These are phyloP conservation scores for Sebastes alutus DNA, from an alignment of 2,797 vertebrate genomes.

Conservation along the genomic window DNA sequence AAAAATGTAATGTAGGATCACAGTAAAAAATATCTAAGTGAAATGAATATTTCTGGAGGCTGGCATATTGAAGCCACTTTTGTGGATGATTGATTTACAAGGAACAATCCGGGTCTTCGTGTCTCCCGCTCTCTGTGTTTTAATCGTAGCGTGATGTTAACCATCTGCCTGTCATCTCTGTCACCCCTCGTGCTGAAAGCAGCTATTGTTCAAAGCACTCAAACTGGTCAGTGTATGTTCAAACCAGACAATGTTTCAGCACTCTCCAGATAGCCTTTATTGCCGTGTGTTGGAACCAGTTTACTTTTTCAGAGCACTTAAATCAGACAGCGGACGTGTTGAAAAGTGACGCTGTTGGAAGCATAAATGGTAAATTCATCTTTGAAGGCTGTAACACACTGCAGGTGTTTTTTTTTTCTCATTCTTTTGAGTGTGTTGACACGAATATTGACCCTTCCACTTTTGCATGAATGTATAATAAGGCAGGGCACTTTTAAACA, in stretches of 20 bases:
- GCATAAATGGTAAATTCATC: conserved; percentile 27
- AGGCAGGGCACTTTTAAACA: not conserved
- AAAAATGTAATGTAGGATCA: not conserved
- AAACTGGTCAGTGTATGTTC: conserved; percentile 36
- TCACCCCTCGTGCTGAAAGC: conserved; percentile 57
- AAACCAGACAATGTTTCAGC: conserved; percentile 40
- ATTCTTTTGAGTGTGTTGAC: conserved; percentile 23
- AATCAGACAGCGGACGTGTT: conserved; percentile 45
- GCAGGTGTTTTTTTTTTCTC: conserved; percentile 43
- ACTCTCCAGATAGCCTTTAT: conserved; percentile 24
- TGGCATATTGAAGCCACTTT: conserved; percentile 20
- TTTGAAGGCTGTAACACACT: conserved; percentile 21
- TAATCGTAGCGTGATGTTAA: conserved; percentile 45
- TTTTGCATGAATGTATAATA: conserved; percentile 15
- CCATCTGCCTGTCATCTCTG: conserved; percentile 65
- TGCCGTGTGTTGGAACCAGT: conserved; percentile 39
- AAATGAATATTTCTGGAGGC: conserved; percentile 9
- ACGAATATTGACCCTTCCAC: not conserved
- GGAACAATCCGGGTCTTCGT: conserved; percentile 13
- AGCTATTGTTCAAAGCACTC: conserved; percentile 61
- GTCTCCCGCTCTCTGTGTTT: conserved; percentile 18
- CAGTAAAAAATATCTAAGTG: not conserved
- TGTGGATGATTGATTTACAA: conserved; percentile 18
- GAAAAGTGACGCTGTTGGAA: conserved; percentile 45
- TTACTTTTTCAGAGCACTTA: conserved; percentile 27